These are phyloP conservation scores for Typhlichthys eigenmanni DNA, from an alignment of 2,797 vertebrate species.

Conservation along the genomic window DNA sequence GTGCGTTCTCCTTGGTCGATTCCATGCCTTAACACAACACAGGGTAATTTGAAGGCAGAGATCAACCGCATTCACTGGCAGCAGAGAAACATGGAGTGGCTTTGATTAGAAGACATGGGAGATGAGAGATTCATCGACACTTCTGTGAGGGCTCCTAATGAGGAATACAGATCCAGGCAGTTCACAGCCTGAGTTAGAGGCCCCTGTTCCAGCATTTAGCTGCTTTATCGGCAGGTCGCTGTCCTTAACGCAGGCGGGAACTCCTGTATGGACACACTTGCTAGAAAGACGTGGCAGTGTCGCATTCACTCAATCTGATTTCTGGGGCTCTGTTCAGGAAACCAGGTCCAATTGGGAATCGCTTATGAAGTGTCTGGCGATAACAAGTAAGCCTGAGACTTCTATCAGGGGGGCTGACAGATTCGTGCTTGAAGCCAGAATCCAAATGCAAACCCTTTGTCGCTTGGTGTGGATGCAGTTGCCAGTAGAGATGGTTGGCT, in stretches of 20 bases:
- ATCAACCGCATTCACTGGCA: conserved; percentile 15
- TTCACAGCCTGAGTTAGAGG: conserved; percentile 4
- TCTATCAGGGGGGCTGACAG: conserved; percentile 52
- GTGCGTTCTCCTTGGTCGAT: too few relatives aligned
- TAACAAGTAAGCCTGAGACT: conserved; percentile 54
- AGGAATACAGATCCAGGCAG: conserved; percentile 25
- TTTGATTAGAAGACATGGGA: conserved; percentile 51
- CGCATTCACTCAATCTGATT: conserved; percentile 56
- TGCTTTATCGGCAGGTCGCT: conserved; percentile 55
- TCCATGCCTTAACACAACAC: too few relatives aligned
- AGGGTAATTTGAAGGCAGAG: conserved; percentile 17
- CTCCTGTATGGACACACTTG: conserved; percentile 36
- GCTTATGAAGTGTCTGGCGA: conserved; percentile 64
- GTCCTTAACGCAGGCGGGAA: conserved; percentile 38
- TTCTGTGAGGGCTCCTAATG: conserved; percentile 37
- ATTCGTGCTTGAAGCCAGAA: conserved; percentile 27
- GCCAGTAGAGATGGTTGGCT: conserved; percentile 1
- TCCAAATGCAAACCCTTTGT: conserved; percentile 31
- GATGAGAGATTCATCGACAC: conserved; percentile 37
- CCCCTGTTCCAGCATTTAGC: conserved; percentile 44
- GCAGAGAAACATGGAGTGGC: conserved; percentile 20
- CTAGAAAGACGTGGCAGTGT: conserved; percentile 41
- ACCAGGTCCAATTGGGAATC: conserved; percentile 64
- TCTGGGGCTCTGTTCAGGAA: conserved; percentile 45
- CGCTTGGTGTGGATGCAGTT: conserved; percentile 11